Conservation (phyloP, 2,113 vertebrate species). For the Chlorodrepanis virens region DNA sequence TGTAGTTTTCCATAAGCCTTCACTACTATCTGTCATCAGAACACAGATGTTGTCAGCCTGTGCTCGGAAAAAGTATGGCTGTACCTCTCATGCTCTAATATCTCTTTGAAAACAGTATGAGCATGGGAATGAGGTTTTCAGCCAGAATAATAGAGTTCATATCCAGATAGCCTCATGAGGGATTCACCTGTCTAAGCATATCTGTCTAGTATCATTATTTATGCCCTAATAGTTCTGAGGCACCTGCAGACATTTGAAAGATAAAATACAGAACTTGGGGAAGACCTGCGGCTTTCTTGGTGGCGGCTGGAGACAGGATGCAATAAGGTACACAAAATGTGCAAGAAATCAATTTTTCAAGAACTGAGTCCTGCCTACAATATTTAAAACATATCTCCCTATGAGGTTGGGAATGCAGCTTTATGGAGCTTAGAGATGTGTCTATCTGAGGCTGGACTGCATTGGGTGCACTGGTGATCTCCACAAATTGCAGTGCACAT, state of each 20-base stretch:
- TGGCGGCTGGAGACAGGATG: not conserved
- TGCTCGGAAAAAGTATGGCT: not conserved
- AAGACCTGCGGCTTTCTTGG: not conserved
- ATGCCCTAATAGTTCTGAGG: not conserved
- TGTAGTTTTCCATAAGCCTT: not conserved
- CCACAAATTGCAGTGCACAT: not conserved
- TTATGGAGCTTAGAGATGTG: not conserved
- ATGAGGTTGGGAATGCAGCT: not conserved
- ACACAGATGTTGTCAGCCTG: not conserved
- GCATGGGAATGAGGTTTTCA: slow-evolving; percentile 8
- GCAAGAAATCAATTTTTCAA: not conserved
- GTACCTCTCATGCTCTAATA: not conserved
- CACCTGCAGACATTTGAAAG: not conserved
- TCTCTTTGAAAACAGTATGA: not conserved
- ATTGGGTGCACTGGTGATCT: not conserved
- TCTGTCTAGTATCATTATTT: not conserved
- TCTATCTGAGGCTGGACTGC: not conserved
- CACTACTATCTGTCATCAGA: not conserved
- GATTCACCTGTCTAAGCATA: not conserved
- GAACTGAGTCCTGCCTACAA: not conserved
- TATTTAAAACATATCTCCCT: not conserved
- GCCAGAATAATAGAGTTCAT: not conserved
- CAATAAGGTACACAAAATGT: not conserved
- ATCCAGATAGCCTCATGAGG: not conserved
- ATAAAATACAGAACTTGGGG: not conserved